phyloP scores from a whole-genome alignment of 2,797 vertebrate species.

The Aselliscus stoliczkanus region DNA sequence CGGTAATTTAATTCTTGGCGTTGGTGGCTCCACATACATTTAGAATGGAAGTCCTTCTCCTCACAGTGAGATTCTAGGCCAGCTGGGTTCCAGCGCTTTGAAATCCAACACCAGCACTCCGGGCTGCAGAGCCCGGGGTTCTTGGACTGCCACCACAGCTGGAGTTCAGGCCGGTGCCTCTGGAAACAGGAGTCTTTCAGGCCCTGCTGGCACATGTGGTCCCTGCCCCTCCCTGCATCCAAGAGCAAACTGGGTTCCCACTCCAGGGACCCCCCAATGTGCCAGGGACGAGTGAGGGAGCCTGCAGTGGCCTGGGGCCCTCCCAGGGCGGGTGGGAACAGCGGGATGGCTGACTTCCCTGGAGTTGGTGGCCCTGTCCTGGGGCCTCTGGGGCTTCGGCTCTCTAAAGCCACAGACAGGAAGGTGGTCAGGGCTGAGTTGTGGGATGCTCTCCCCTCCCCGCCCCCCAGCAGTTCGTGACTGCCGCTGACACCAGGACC shows the following conservation, averaged over 20 bases:
- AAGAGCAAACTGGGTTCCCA: neutral
- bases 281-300: neutral
- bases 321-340: no score
- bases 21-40: conserved; percentile 48
- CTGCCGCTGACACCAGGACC: neutral
- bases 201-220: neutral
- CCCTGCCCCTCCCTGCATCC: neutral
- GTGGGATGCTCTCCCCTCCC: neutral
- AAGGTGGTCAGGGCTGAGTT: neutral
- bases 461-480: neutral
- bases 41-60: conserved; percentile 44
- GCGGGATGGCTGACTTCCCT: neutral
- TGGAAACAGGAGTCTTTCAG: neutral
- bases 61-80: neutral
- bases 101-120: neutral
- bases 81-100: conserved; percentile 31
- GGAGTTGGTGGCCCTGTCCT: neutral
- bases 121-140: neutral
- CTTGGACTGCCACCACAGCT: neutral
- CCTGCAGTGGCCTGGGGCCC: neutral
- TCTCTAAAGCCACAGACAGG: neutral
- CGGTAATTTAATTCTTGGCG: conserved; percentile 47
- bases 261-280: neutral
- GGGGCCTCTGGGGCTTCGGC: neutral
- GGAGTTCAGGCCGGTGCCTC: neutral